Percentiles rank a stretch among this genome's conserved stretches.
Conservation (phyloP, 2,797 vertebrate species). For the Perodicticus potto region DNA sequence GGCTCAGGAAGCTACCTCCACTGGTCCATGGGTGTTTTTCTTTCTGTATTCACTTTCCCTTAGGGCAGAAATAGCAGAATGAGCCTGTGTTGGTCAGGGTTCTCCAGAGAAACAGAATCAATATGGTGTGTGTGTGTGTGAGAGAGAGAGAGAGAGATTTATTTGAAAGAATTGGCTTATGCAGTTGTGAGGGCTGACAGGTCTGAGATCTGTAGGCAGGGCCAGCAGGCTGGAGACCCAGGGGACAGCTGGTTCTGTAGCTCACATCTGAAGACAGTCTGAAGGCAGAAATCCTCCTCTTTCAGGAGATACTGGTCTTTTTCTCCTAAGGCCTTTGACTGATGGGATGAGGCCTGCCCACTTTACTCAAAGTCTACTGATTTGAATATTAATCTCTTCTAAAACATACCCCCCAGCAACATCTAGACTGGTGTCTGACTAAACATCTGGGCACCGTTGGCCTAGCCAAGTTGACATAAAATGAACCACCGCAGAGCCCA, state of each 20-base stretch:
- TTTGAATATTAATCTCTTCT: background rate
- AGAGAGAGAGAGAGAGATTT: background rate
- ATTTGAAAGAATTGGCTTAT: slow-evolving; percentile 16
- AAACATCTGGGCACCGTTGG: background rate
- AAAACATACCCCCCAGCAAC: background rate
- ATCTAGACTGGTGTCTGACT: background rate
- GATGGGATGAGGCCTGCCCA: background rate
- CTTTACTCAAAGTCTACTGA: background rate
- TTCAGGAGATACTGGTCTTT: background rate
- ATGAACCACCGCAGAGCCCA: background rate
- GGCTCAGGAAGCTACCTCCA: slow-evolving; percentile 88
- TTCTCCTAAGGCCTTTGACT: background rate
- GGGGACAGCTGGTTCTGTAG: background rate
- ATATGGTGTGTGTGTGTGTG: background rate
- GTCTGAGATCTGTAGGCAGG: background rate
- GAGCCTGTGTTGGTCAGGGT: background rate
- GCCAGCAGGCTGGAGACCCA: background rate
- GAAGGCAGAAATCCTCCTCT: background rate
- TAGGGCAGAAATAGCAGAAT: background rate
- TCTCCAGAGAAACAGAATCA: background rate
- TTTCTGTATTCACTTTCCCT: background rate
- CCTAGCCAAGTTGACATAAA: background rate
- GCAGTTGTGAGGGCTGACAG: background rate
- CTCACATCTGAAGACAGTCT: background rate
- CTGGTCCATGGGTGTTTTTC: slow-evolving; percentile 85